These are phyloP conservation scores for Acipenser ruthenus DNA, from an alignment of 2,797 vertebrate species.

Conservation along the genomic window DNA sequence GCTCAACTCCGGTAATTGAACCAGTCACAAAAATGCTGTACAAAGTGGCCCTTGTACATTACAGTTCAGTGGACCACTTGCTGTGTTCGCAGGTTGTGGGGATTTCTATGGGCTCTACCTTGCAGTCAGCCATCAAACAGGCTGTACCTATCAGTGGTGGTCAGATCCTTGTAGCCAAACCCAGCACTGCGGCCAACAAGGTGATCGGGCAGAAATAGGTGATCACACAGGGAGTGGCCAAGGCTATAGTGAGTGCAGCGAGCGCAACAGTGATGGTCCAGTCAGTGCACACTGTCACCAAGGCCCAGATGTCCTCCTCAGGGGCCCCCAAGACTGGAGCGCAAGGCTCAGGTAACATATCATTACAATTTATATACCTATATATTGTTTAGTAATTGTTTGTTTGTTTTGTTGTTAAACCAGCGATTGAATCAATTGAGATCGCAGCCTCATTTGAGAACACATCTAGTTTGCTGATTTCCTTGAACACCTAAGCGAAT, in stretches of 20 bases:
- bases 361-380: not conserved
- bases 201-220: conserved; percentile 88
- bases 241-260: conserved; percentile 86
- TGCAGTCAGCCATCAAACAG: conserved; percentile 88
- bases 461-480: no score
- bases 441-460: no score
- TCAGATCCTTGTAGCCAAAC: conserved; percentile 91
- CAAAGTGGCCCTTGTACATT: no score
- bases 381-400: no score
- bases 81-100: conserved; percentile 71
- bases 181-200: conserved; percentile 76
- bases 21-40: no score
- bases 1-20: no score
- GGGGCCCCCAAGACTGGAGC: conserved; percentile 79
- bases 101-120: conserved; percentile 77
- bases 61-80: no score
- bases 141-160: conserved; percentile 87
- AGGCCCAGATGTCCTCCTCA: conserved; percentile 65
- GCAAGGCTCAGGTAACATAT: conserved; percentile 62
- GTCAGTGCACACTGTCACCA: conserved; percentile 69
- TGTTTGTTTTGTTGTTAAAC: no score
- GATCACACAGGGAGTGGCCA: conserved; percentile 91
- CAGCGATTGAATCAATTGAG: no score
- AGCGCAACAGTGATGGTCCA: conserved; percentile 73
- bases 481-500: no score